These are phyloP conservation scores for Myzus persicae DNA, from an alignment of 1,140 invertebrate genomes.

Conservation along the genomic window DNA sequence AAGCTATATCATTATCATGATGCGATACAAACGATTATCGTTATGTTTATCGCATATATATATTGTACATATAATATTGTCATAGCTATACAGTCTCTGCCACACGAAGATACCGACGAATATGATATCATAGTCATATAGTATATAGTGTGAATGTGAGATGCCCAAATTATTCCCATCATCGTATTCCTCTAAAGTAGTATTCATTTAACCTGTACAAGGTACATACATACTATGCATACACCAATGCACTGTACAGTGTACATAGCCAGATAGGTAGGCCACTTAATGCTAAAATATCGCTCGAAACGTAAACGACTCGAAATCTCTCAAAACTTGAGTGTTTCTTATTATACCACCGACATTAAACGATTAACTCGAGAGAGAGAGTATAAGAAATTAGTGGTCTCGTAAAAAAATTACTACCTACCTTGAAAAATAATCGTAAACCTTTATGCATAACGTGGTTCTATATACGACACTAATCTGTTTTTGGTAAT, in stretches of 20 bases:
- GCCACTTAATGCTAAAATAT: background rate
- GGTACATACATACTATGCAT: background rate
- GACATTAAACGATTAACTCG: background rate
- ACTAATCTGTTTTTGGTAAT: background rate
- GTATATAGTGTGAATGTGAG: too few species aligned
- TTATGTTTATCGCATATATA: background rate
- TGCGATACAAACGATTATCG: background rate
- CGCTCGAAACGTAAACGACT: background rate
- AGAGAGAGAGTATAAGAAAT: background rate
- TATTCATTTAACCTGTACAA: background rate
- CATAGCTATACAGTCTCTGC: background rate
- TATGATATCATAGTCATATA: background rate
- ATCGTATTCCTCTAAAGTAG: background rate
- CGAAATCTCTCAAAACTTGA: background rate
- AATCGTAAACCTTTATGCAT: background rate
- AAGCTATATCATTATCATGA: background rate
- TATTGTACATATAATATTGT: background rate
- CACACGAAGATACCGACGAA: too few species aligned
- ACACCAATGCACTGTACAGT: background rate
- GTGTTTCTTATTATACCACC: background rate
- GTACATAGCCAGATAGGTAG: background rate
- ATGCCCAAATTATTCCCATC: background rate
- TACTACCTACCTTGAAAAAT: background rate
- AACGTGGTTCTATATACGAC: background rate
- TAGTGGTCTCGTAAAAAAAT: background rate